phyloP scores from a whole-genome alignment of 2,888 invertebrate species.

The Taenaris catops region DNA sequence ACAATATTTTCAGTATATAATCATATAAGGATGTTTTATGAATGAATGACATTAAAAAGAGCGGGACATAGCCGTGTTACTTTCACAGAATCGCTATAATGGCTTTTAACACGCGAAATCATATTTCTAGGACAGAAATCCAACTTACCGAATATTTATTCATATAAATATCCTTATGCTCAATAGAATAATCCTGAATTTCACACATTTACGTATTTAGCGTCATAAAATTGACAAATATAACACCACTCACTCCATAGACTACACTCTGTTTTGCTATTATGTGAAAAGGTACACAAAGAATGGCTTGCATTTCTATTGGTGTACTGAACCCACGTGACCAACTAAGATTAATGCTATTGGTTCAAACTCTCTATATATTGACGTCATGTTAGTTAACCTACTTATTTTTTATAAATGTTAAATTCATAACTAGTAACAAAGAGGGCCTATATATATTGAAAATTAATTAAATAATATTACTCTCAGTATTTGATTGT shows the following conservation, averaged over 20 bases:
- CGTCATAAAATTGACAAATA: conserved; percentile 74
- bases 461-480: conserved; percentile 7
- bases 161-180: conserved; percentile 83
- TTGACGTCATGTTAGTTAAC: conserved; percentile 46
- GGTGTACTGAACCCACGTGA: conserved; percentile 76
- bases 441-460: too few relatives aligned
- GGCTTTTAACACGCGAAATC: conserved; percentile 25
- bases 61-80: conserved; percentile 69
- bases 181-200: conserved; percentile 84
- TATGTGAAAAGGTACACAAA: conserved; percentile 77
- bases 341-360: conserved; percentile 45
- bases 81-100: conserved; percentile 53
- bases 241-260: conserved; percentile 77
- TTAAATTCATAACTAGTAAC: conserved; percentile 1
- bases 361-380: conserved; percentile 44
- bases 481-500: neutral
- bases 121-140: conserved; percentile 24
- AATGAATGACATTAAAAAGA: conserved; percentile 70
- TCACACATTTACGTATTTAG: conserved; percentile 82
- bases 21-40: conserved; percentile 15
- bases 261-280: conserved; percentile 76
- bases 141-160: conserved; percentile 85
- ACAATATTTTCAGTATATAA: conserved; percentile 7
- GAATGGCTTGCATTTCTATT: conserved; percentile 73
- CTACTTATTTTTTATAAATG: conserved; percentile 28